Conservation (phyloP, 1,140 invertebrate genomes). For the Nasonia longicornis region DNA sequence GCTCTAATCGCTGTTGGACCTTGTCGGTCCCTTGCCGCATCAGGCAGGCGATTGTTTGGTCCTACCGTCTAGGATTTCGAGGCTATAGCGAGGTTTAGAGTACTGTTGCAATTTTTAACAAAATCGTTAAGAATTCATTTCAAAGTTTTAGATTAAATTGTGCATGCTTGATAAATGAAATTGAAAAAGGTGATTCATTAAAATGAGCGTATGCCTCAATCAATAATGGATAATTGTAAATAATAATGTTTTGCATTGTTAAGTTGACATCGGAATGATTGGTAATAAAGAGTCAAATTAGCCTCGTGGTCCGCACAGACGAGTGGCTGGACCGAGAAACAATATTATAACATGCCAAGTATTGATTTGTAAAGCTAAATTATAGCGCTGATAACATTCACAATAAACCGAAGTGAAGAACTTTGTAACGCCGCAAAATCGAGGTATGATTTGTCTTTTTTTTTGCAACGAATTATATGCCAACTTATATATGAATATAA, state of each 20-base stretch:
- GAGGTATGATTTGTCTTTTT: conserved; percentile 42
- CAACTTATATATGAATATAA: conserved; percentile 14
- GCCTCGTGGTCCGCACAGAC: conserved; percentile 51
- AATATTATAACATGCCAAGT: conserved; percentile 60
- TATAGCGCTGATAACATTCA: conserved; percentile 38
- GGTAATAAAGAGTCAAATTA: conserved; percentile 5
- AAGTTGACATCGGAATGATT: not conserved
- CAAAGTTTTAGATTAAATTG: not conserved
- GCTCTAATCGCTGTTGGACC: conserved; percentile 70
- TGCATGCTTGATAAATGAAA: not conserved
- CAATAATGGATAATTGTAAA: not conserved
- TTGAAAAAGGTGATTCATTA: not conserved
- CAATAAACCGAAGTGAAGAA: conserved; percentile 53
- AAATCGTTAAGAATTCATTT: not conserved
- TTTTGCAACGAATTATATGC: conserved; percentile 28
- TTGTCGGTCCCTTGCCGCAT: conserved; percentile 66
- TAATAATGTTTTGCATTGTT: not conserved
- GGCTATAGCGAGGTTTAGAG: conserved; percentile 38
- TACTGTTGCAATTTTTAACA: not conserved
- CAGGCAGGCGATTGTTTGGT: conserved; percentile 71
- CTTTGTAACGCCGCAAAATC: conserved; percentile 56
- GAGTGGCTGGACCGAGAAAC: conserved; percentile 71
- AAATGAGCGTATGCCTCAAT: too few species aligned
- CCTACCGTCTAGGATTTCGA: conserved; percentile 66
- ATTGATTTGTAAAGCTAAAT: conserved; percentile 45